Base-by-base conservation (phyloP, 2,888 invertebrate genomes). In the Odontomyia ornata region DNA sequence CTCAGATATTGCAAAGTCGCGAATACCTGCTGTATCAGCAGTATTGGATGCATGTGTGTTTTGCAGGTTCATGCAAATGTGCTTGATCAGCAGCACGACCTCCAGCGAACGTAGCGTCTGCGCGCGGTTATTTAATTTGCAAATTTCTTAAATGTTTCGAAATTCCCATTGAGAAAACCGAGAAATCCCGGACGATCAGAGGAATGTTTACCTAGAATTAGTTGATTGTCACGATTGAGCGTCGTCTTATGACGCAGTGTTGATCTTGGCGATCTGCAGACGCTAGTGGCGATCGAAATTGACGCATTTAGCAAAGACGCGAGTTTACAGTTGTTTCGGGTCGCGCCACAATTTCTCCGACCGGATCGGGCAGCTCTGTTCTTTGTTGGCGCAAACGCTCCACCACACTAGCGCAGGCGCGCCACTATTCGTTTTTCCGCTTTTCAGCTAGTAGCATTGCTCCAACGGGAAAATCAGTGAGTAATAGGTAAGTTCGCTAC, bases 341-440 rank as follows among this genome's bases (percentile, higher is more conserved):
- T 65, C 1, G 65, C 15, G 18, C n/a, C 36, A 21, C 18, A 36
- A 65, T n/a, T 21, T 30, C 11, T 47, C 15, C 43, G 15, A 13
- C 25, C 69, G 69, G 69, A 36, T 28, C 64, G 2, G 64, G 27
- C 64, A 15, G 18, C 64, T 30, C 25, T 28, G 15, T 18, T 25
- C n/a, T 43, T 13, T 25, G 69, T 25, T 47, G 27, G 69, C 69
- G 47, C 69, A 46, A 15, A 69, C 28, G 25, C 69, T 47, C 46
- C 9, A 15, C 67, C 5, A 69, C 46, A 46, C 47, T 69, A 69
- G 69, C 46, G 69, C 69, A 69, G 21, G 25, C 69, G 69, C 69
- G 47, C 1, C 65, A 18, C 21, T 18, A 7, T 43, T 65, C 15
- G 52, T 52, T 52, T 18, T 13, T 52, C 52, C 15, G 36, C 36